Evolutionary conservation across 2,888 invertebrate genomes (phyloP), one percentile per base, ranked within the genome.

Genomic region (Yponomeuta plumbellus): DNA sequence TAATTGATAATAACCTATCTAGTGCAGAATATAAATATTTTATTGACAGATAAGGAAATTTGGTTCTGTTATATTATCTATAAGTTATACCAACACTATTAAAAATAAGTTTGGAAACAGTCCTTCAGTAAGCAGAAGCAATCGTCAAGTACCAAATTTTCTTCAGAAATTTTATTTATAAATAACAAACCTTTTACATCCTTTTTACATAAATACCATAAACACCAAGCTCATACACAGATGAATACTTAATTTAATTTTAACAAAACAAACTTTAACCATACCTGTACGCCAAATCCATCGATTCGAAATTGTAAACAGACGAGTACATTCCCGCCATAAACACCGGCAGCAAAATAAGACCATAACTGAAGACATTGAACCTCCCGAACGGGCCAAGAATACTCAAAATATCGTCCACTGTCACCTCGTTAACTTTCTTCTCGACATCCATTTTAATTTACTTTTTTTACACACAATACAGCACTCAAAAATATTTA

Each of bases 241-340:
- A 52, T 3, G 44, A 4, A 17, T 13, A 8, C 13, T 2, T 44
- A 13, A 17, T 17, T 17, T 17, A 52, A 17, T 5, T 52, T 52
- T 52, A 17, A 17, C 5, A 52, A 52, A 52, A 52, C 17, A 52
- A 52, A 52, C 13, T 17, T 58, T 23, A 13, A 59, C 23, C 65
- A 39, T 67, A 89, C 90, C 88, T 86, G 72, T 91, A 91, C 69
- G 83, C 80, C 1, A 90, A 74, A 77, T 91, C 90, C 85, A 90
- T 84, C 1, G 84, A 83, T 78, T 91, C 91, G 70, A 91, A 91
- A 70, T 90, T 90, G 68, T 87, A 91, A 65, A 91, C 89, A 1
- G 90, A 90, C 0, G 90, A 80, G 62, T 91, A 90, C 81, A 89
- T 87, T 66, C 91, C 91, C 66, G 88, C 81, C 64, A 88, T 73